phyloP scores from a whole-genome alignment of 2,113 vertebrate genomes.

The Pituophis catenifer region DNA sequence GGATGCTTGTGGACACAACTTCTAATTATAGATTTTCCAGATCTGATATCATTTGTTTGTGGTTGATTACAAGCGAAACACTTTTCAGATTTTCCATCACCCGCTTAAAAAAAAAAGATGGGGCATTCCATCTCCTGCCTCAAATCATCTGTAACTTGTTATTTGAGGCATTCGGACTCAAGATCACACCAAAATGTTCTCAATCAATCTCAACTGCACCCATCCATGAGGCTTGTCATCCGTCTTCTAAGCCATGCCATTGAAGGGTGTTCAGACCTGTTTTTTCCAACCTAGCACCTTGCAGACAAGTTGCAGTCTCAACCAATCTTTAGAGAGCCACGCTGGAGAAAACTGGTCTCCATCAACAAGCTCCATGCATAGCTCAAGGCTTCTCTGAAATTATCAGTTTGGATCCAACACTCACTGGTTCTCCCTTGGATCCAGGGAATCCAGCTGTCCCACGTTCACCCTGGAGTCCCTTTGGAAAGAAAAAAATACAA shows the following conservation, averaged over 20 bases:
- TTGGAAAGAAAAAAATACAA: constrained; percentile 50
- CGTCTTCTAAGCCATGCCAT: not conserved
- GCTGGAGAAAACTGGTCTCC: not conserved
- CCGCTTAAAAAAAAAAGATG: not conserved
- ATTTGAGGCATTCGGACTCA: not conserved
- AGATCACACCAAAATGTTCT: not conserved
- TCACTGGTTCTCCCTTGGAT: constrained; percentile 89
- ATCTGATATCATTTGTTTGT: not conserved
- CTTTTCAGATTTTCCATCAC: not conserved
- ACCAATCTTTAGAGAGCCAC: not conserved
- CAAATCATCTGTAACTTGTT: not conserved
- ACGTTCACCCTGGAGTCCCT: constrained; percentile 91
- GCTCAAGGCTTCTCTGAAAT: not conserved
- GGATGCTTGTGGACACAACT: not conserved
- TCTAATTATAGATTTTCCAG: not conserved
- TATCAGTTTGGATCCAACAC: constrained; percentile 8
- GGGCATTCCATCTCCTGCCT: not conserved
- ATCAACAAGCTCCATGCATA: not conserved
- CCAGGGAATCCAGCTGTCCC: constrained; percentile 77
- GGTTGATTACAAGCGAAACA: not conserved
- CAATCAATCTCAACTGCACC: not conserved
- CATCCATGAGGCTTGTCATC: not conserved
- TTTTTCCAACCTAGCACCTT: not conserved
- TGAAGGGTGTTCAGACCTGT: not conserved
- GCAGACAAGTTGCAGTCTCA: not conserved